Evolutionary conservation across 2,797 vertebrate genomes (phyloP), one percentile per base, ranked within the genome.

Genomic region (Selene dorsalis): DNA sequence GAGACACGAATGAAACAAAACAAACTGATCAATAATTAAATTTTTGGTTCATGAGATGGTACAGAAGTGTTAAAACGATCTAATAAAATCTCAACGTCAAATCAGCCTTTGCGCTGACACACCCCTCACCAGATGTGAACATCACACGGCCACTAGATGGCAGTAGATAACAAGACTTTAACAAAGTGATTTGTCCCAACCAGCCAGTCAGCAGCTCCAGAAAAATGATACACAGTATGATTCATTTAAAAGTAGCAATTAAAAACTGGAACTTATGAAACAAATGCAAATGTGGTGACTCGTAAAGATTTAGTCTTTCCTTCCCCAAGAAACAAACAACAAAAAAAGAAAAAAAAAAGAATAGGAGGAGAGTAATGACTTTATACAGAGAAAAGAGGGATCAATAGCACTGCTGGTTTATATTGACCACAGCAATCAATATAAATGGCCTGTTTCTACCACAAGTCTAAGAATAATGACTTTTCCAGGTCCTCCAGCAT

Each of bases 351-450:
- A 6, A 71, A 62, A 62, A 30, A 55, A 69, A 72, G 73, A 84
- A 67, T 76, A 41, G 65, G 50, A 77, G 80, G 85, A 82, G 82
- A 88, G 74, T 85, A 88, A 92, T 70, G 73, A 73, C 67, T 85
- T 83, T 30, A 84, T 85, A 80, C 78, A 80, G 79, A 84, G 69
- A 84, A 84, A 87, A 83, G 64, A 57, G 64, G 79, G 75, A 92
- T 93, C 89, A 86, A 92, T 92, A 80, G 53, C 76, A 43, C 85
- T 76, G 82, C 84, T 90, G 83, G 83, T 91, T 86, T 57, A 83
- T 91, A 92, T 92, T 91, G 91, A 93, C 77, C 80, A 76, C 62
- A 52, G 28, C 84, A 77, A 93, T 94, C 93, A 87, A 93, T 94
- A 90, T 79, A 88, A 91, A 94, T 84, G 78, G 79, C 64, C 85